Evolutionary conservation across 2,113 vertebrate genomes (phyloP).

Genomic region (Chelonoidis abingdonii): DNA sequence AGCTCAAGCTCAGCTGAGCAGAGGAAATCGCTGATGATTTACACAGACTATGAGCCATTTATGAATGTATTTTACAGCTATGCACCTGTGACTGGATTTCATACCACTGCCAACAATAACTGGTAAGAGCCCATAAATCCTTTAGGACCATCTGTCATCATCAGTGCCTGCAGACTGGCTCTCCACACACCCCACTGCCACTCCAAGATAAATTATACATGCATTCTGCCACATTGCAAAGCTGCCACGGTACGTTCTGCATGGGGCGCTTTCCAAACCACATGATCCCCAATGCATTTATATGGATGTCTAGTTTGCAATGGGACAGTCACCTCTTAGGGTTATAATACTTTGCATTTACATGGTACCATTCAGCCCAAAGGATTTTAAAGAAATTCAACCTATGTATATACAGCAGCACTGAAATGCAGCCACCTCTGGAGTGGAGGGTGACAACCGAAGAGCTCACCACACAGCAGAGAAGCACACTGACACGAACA

Average conservation of each 20-base stretch:
- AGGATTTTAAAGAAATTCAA: neutral
- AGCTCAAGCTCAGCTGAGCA: neutral
- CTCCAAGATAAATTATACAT: neutral
- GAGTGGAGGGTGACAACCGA: accelerated
- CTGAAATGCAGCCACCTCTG: neutral
- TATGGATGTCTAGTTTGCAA: accelerated
- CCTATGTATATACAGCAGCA: neutral
- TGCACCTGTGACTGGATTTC: neutral
- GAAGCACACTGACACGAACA: neutral
- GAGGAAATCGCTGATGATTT: neutral
- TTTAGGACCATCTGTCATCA: neutral
- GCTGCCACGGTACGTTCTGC: neutral
- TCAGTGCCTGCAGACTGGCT: neutral
- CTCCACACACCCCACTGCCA: neutral
- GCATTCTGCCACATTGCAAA: neutral
- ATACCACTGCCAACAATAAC: neutral
- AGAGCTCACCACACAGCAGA: accelerated
- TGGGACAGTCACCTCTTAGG: neutral
- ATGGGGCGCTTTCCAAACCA: neutral
- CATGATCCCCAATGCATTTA: accelerated
- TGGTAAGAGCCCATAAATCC: neutral
- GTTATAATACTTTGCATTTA: accelerated
- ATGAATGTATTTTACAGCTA: conserved; percentile 7
- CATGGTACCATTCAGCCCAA: accelerated
- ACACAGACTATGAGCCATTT: neutral